A percentile compares a stretch with the other conserved stretches of the same genome.
These are phyloP conservation scores for Hydrotaea diabolus DNA, from an alignment of 2,888 invertebrate species.

Conservation along the genomic window DNA sequence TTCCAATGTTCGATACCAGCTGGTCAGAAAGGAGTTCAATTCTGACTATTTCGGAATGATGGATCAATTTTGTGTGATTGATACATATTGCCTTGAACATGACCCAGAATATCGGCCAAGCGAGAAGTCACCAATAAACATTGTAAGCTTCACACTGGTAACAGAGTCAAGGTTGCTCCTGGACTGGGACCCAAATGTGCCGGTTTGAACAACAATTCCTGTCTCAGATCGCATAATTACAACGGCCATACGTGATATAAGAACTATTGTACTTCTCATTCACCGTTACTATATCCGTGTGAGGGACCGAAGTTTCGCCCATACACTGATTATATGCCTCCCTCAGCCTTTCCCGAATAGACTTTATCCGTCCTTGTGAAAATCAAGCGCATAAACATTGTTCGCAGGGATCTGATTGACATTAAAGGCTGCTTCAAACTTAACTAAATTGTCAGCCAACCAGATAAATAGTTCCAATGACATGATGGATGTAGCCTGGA, in stretches of 20 bases:
- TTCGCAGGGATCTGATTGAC: not conserved
- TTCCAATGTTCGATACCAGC: too few species aligned
- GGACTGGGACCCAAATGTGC: too few species aligned
- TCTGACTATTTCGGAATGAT: too few species aligned
- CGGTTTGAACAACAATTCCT: too few species aligned
- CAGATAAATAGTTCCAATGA: too few species aligned
- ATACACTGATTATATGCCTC: not conserved
- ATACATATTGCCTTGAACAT: not conserved
- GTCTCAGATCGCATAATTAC: too few species aligned
- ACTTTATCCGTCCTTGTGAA: not conserved
- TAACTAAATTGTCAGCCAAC: not conserved
- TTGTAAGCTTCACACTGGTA: not conserved
- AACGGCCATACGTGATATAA: too few species aligned
- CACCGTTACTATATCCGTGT: not conserved
- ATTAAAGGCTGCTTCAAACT: constrained; percentile 8
- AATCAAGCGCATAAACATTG: not conserved
- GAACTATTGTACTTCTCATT: too few species aligned
- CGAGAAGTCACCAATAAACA: too few species aligned
- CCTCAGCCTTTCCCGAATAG: not conserved
- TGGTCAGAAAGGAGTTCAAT: too few species aligned
- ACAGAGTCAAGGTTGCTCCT: not conserved
- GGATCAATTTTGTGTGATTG: not conserved
- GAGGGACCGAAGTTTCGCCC: not conserved
- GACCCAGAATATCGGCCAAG: not conserved
- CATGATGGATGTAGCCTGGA: too few species aligned